Evolutionary conservation across 37 sponge, comb jelly and placozoan genomes (phyloP).

Genomic region (Ephydatia muelleri): DNA sequence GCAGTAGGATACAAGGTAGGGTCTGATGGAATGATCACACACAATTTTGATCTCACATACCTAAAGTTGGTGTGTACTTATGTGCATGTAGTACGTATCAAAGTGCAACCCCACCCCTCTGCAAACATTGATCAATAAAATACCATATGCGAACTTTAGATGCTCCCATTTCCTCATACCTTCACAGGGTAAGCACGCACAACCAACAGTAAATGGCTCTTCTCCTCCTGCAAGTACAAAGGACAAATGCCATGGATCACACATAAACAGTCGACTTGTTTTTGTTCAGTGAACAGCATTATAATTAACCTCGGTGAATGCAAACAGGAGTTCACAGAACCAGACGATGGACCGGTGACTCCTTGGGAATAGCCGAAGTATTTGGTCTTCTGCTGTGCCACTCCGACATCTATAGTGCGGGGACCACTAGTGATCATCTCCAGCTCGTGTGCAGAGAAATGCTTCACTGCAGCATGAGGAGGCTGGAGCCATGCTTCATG

Average conservation of each 20-base stretch:
- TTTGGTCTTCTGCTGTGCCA: constrained; percentile 28
- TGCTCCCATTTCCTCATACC: constrained; percentile 36
- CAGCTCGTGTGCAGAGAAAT: constrained; percentile 53
- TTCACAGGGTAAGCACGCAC: constrained; percentile 28
- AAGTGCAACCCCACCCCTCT: too few relatives aligned
- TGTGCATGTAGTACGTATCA: too few relatives aligned
- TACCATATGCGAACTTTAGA: not conserved
- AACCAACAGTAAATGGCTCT: constrained; percentile 53
- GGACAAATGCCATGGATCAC: not conserved
- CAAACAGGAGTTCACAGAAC: constrained; percentile 56
- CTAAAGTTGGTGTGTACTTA: not conserved
- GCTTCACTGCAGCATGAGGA: constrained; percentile 20
- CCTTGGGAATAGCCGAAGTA: constrained; percentile 37
- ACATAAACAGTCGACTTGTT: not conserved
- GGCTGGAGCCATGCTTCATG: constrained; percentile 41
- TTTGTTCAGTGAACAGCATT: not conserved
- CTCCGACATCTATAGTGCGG: constrained; percentile 15
- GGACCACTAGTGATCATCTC: constrained; percentile 55
- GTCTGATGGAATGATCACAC: constrained; percentile 11
- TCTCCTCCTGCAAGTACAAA: constrained; percentile 25
- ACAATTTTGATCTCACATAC: not conserved
- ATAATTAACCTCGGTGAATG: constrained; percentile 48
- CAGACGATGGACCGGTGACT: too few relatives aligned
- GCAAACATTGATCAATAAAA: not conserved
- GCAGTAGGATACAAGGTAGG: constrained; percentile 48